phyloP scores from a whole-genome alignment of 2,113 vertebrate species.

The Syrmaticus mikado region DNA sequence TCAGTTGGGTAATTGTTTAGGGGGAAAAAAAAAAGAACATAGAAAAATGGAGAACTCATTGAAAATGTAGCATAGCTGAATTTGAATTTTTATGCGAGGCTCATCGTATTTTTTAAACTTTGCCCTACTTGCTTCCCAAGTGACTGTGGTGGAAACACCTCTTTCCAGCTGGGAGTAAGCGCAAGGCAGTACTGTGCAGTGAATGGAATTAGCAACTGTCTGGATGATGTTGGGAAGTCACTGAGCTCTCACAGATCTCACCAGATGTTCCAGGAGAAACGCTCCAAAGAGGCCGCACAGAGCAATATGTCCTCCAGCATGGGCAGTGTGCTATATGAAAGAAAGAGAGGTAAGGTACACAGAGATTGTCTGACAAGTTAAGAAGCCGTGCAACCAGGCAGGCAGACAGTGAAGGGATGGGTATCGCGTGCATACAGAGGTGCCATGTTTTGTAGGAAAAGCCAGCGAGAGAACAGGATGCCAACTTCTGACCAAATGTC shows the following conservation, averaged over 20 bases:
- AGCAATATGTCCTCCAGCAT: fast-evolving
- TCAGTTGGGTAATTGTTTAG: background rate
- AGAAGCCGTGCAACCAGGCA: no score
- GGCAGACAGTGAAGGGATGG: background rate
- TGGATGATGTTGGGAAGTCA: background rate
- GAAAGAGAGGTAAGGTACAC: background rate
- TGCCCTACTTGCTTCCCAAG: background rate
- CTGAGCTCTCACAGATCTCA: fast-evolving
- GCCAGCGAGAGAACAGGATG: background rate
- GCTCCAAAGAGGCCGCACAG: background rate
- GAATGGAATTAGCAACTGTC: background rate
- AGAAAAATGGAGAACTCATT: background rate
- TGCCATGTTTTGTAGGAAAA: background rate
- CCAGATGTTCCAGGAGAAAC: background rate
- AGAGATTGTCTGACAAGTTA: background rate
- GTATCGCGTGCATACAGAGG: background rate
- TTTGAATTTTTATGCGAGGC: background rate
- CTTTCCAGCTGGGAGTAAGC: background rate
- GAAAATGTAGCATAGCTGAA: background rate
- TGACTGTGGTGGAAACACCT: background rate
- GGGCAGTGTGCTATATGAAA: background rate
- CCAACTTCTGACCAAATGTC: background rate
- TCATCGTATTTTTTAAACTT: background rate
- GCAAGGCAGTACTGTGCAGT: background rate
- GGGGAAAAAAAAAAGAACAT: background rate